Conservation (phyloP, 2,797 vertebrate species). For the Oreonectes daqikongensis region DNA sequence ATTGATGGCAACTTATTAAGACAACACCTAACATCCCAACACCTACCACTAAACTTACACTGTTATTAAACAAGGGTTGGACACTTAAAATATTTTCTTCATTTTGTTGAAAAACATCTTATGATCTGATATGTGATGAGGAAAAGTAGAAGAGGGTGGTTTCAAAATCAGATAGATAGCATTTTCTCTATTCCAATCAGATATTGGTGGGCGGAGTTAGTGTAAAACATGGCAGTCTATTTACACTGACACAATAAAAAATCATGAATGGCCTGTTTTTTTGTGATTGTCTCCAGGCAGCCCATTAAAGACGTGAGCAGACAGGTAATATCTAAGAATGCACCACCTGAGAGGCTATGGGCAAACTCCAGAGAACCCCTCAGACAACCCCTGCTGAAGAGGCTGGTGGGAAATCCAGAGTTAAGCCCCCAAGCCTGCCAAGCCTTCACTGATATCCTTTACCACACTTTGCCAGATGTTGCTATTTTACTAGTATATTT, state of each 20-base stretch:
- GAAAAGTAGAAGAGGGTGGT: no score
- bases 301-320: constrained; percentile 81
- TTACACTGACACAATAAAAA: neutral
- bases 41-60: no score
- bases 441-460: constrained; percentile 94
- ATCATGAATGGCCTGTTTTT: neutral
- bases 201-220: no score
- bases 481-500: neutral
- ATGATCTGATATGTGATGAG: no score
- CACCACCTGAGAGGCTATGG: constrained; percentile 83
- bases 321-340: constrained; percentile 82
- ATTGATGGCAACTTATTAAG: no score
- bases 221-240: no score
- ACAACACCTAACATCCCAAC: no score
- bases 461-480: neutral
- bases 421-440: constrained; percentile 85
- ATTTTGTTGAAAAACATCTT: no score
- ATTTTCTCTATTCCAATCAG: no score
- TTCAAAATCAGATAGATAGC: no score
- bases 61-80: no score
- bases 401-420: constrained; percentile 74
- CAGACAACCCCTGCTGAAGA: constrained; percentile 86
- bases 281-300: constrained; percentile 64
- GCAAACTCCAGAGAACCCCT: constrained; percentile 86
- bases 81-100: no score